Evolutionary conservation across 2,888 invertebrate genomes (phyloP).

Genomic region (Spodoptera picta): DNA sequence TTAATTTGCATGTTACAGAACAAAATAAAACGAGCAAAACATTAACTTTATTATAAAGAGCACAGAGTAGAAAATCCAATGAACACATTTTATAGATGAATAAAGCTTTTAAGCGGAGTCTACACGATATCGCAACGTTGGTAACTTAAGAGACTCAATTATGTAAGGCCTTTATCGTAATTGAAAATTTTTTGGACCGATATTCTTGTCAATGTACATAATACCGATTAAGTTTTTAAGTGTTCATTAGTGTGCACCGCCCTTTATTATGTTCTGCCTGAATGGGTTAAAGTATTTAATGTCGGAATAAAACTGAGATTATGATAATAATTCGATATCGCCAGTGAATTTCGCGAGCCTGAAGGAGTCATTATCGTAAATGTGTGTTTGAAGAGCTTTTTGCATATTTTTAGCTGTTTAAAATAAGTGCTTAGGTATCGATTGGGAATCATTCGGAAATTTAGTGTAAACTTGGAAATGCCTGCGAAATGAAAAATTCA

Average conservation of each 20-base stretch:
- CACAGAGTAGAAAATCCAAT: conserved; percentile 29
- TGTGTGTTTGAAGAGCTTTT: background rate
- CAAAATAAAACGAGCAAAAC: conserved; percentile 26
- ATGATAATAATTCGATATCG: conserved; percentile 20
- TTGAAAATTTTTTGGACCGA: conserved; percentile 53
- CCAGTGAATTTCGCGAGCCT: conserved; percentile 9
- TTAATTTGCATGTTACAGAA: conserved; percentile 56
- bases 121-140: conserved; percentile 56
- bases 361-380: conserved; percentile 16
- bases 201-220: conserved; percentile 51
- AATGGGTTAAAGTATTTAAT: conserved; percentile 42
- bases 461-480: too few relatives aligned
- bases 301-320: conserved; percentile 29
- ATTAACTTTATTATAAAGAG: conserved; percentile 17
- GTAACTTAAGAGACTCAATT: conserved; percentile 58
- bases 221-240: conserved; percentile 56
- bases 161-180: conserved; percentile 58
- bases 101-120: conserved; percentile 56
- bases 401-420: conserved; percentile 1
- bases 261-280: conserved; percentile 32
- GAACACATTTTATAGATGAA: conserved; percentile 41
- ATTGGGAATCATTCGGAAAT: background rate
- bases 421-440: background rate
- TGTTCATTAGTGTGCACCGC: conserved; percentile 56
- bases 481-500: too few relatives aligned